These are phyloP conservation scores for Nycticryphes semicollaris DNA, from an alignment of 2,113 vertebrate species.

Conservation along the genomic window DNA sequence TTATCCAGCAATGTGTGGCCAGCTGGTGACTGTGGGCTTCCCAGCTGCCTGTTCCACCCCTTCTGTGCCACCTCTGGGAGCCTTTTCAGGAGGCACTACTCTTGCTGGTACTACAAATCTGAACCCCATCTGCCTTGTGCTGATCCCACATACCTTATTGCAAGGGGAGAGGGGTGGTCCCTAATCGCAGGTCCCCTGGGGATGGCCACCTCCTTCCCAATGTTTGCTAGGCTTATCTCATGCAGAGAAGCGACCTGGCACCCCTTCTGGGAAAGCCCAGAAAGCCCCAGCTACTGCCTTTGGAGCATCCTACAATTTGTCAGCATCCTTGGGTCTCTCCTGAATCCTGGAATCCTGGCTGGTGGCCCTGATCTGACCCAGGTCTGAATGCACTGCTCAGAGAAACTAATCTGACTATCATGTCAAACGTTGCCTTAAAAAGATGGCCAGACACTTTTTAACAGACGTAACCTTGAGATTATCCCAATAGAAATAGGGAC, in stretches of 20 bases:
- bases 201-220: not conserved
- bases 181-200: not conserved
- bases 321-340: not conserved
- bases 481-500: not conserved
- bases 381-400: not conserved
- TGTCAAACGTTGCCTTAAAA: not conserved
- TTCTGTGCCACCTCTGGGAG: not conserved
- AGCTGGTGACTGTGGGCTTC: not conserved
- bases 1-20: not conserved
- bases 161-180: not conserved
- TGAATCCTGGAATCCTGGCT: not conserved
- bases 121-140: not conserved
- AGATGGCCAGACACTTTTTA: not conserved
- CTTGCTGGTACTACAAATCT: not conserved
- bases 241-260: not conserved
- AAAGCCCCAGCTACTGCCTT: not conserved
- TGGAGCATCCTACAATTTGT: not conserved
- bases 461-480: not conserved
- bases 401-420: not conserved
- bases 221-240: not conserved
- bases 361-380: not conserved
- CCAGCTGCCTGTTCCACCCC: not conserved
- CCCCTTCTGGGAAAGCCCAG: not conserved
- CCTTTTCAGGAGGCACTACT: not conserved
- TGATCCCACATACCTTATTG: not conserved